A percentile compares a stretch with the other conserved stretches of the same genome.
These are phyloP conservation scores for Chiroxiphia lanceolata DNA, from an alignment of 2,797 vertebrate genomes.

Conservation along the genomic window DNA sequence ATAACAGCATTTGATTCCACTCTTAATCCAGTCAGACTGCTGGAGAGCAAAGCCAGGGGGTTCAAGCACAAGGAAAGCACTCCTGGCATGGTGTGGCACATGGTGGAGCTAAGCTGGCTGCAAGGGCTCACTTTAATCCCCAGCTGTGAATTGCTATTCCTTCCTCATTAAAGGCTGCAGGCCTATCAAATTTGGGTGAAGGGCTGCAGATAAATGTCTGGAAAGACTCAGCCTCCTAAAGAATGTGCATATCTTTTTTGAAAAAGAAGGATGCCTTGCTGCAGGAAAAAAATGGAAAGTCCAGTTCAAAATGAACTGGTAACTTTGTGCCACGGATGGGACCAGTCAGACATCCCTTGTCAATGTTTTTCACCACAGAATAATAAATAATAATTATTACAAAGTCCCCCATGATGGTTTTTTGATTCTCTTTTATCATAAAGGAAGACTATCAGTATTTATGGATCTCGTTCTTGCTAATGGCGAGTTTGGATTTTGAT, in stretches of 20 bases:
- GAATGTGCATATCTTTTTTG: not conserved
- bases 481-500: not conserved
- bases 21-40: conserved; percentile 54
- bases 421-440: not conserved
- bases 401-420: accelerated
- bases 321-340: not conserved
- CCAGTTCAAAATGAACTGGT: not conserved
- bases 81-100: not conserved
- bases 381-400: not conserved
- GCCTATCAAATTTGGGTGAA: conserved; percentile 15
- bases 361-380: not conserved
- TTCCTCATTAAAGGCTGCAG: conserved; percentile 29
- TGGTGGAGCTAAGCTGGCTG: not conserved
- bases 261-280: not conserved
- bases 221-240: not conserved
- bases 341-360: not conserved
- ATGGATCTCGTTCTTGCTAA: not conserved
- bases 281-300: not conserved
- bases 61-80: not conserved
- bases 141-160: conserved; percentile 35
- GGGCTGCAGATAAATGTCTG: conserved; percentile 5
- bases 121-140: conserved; percentile 41
- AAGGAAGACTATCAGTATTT: not conserved
- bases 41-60: conserved; percentile 27
- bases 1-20: conserved; percentile 25